phyloP scores from a whole-genome alignment of 2,797 vertebrate species.

The Malacoctenus gilli region DNA sequence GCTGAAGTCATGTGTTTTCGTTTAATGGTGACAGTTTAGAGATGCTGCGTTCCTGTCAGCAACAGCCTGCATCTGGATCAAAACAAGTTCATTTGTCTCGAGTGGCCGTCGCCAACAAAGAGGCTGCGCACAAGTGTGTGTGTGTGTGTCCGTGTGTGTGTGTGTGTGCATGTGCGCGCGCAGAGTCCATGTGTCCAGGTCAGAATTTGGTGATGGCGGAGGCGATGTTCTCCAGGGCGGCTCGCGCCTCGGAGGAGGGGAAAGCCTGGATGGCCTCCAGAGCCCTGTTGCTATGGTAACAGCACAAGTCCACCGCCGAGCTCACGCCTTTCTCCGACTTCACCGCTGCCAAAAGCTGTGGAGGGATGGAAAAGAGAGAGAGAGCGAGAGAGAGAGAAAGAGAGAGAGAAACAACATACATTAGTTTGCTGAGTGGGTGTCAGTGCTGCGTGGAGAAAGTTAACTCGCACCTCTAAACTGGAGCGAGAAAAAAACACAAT shows the following conservation, averaged over 20 bases:
- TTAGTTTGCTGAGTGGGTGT: conserved; percentile 61
- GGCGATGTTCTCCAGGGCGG: conserved; percentile 97
- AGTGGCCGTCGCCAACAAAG: conserved; percentile 33
- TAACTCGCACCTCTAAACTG: not conserved
- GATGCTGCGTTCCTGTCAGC: conserved; percentile 25
- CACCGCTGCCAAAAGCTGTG: conserved; percentile 90
- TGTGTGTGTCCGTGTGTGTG: not conserved
- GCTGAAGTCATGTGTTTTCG: conserved; percentile 49
- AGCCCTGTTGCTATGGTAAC: conserved; percentile 95
- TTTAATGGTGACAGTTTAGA: conserved; percentile 48
- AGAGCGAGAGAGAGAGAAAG: conserved; percentile 3
- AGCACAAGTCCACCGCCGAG: conserved; percentile 93
- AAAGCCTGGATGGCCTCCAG: conserved; percentile 93
- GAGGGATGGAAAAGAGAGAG: conserved; percentile 47
- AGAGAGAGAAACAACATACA: conserved; percentile 36
- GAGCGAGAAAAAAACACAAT: no score
- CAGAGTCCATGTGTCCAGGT: conserved; percentile 47
- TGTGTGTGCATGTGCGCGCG: conserved; percentile 16
- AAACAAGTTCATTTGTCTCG: conserved; percentile 45
- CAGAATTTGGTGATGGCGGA: conserved; percentile 90
- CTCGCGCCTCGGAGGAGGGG: conserved; percentile 94
- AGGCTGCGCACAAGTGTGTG: conserved; percentile 9
- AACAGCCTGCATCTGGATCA: conserved; percentile 34
- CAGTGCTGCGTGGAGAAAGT: conserved; percentile 38
- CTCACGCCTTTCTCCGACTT: conserved; percentile 93